phyloP scores from a whole-genome alignment of 37 sponge, comb jelly and placozoan species.

The Lycopodina hypogea region DNA sequence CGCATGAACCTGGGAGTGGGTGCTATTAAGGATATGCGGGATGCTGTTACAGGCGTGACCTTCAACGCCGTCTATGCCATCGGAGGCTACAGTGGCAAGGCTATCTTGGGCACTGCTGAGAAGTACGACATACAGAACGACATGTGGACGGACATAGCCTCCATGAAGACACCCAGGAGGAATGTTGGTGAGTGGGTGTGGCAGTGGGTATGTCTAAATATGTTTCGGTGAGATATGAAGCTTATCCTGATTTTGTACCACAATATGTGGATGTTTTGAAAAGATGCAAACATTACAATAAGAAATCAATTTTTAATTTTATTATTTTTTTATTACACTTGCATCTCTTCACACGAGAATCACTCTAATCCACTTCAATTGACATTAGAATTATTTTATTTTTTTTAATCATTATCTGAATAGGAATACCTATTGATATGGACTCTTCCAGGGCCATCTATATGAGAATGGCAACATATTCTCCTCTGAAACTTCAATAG shows the following conservation, averaged over 20 bases:
- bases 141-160: conserved; percentile 76
- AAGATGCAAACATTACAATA: not conserved
- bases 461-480: too few relatives aligned
- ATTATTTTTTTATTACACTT: not conserved
- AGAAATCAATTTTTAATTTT: not conserved
- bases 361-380: too few relatives aligned
- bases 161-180: conserved; percentile 83
- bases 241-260: too few relatives aligned
- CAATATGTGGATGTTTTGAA: not conserved
- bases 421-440: too few relatives aligned
- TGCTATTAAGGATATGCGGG: conserved; percentile 78
- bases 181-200: conserved; percentile 64
- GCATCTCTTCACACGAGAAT: too few relatives aligned
- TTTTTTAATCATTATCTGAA: too few relatives aligned
- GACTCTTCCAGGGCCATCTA: too few relatives aligned
- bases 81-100: conserved; percentile 86
- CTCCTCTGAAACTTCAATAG: too few relatives aligned
- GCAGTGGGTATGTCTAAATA: too few relatives aligned
- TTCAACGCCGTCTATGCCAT: conserved; percentile 80
- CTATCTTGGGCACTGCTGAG: conserved; percentile 86
- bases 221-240: too few relatives aligned
- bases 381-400: too few relatives aligned
- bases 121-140: conserved; percentile 79
- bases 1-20: conserved; percentile 91
- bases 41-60: conserved; percentile 76